phyloP scores from a whole-genome alignment of 2,113 vertebrate genomes.

The Helogale parvula region DNA sequence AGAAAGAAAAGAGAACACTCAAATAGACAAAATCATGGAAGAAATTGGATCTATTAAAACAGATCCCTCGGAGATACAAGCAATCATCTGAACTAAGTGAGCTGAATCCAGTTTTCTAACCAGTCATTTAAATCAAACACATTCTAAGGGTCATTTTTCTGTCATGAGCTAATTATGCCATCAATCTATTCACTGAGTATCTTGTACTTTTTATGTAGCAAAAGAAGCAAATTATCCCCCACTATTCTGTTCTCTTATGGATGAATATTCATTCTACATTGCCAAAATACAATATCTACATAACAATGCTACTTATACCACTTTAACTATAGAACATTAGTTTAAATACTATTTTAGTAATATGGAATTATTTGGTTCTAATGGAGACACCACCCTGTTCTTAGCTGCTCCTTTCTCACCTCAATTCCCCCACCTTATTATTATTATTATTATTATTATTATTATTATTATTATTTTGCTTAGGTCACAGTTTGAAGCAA shows the following conservation, averaged over 20 bases:
- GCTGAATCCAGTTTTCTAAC: neutral
- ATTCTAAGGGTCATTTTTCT: neutral
- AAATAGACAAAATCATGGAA: too few species aligned
- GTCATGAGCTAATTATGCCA: neutral
- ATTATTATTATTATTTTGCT: neutral
- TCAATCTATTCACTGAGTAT: neutral
- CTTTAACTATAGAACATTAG: neutral
- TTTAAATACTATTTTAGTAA: conserved; percentile 22
- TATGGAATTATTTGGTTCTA: neutral
- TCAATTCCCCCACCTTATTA: neutral
- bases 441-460: too few species aligned
- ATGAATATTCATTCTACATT: neutral
- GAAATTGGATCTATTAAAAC: too few species aligned
- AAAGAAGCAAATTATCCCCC: neutral
- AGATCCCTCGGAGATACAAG: too few species aligned
- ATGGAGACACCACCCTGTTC: neutral
- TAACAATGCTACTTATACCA: neutral
- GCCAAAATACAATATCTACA: neutral
- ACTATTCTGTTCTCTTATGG: neutral
- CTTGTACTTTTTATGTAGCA: neutral
- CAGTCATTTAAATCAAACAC: neutral
- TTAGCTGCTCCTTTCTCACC: neutral
- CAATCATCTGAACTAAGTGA: neutral
- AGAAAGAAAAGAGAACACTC: too few species aligned
- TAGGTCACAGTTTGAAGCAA: neutral